These are phyloP conservation scores for Cacatua alba DNA, from an alignment of 2,113 vertebrate genomes.

Conservation along the genomic window DNA sequence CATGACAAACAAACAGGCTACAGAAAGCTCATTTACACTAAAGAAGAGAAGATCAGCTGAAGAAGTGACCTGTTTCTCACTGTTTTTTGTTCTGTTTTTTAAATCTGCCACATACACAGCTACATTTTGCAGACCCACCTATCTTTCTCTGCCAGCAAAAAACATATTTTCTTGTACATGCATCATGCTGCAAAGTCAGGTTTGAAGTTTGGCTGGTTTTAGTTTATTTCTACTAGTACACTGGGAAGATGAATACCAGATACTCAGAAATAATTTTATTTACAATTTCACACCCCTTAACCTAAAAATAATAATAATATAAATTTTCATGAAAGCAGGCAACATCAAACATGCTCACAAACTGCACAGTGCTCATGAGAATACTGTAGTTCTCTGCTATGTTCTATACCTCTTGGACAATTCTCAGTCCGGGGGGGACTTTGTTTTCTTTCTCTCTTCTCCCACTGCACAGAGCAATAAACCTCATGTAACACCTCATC, in stretches of 20 bases:
- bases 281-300: not conserved
- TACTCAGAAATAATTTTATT: not conserved
- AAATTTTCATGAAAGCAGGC: not conserved
- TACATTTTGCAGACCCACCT: not conserved
- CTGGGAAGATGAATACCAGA: not conserved
- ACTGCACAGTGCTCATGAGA: not conserved
- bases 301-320: not conserved
- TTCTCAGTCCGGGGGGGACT: not conserved
- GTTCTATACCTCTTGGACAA: not conserved
- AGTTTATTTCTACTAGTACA: not conserved
- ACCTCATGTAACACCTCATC: not conserved
- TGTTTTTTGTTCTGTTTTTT: not conserved
- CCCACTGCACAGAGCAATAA: slow-evolving; percentile 28
- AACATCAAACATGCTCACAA: not conserved
- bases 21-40: not conserved
- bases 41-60: not conserved
- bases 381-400: not conserved
- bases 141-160: not conserved
- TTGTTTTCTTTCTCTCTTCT: slow-evolving; percentile 17
- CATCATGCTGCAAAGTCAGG: not conserved
- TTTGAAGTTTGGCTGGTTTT: not conserved
- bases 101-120: not conserved
- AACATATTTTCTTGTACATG: not conserved
- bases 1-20: not conserved
- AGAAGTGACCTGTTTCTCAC: not conserved